phyloP scores from a whole-genome alignment of 1,140 invertebrate genomes.

The Sycophila sp. region DNA sequence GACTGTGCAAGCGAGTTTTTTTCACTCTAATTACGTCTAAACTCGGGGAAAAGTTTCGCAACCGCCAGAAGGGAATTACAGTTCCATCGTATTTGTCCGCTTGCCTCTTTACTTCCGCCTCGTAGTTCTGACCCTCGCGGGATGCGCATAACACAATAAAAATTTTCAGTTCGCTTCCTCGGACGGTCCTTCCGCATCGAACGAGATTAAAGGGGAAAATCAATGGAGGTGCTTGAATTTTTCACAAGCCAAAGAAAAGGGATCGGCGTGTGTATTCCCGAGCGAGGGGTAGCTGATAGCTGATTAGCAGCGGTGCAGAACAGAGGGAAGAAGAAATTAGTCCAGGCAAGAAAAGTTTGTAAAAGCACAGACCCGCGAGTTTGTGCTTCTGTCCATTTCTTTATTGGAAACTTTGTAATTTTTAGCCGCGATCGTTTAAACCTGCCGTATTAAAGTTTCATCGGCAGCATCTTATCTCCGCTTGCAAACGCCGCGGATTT shows the following conservation, averaged over 20 bases:
- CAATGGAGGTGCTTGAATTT: conserved; percentile 12
- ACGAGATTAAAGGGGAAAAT: conserved; percentile 6
- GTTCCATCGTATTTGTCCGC: background rate
- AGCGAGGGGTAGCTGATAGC: background rate
- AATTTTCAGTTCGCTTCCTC: background rate
- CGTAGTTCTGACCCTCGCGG: background rate
- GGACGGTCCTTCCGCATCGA: background rate
- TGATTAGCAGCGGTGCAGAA: background rate
- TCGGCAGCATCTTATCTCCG: too few relatives aligned
- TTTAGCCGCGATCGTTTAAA: too few relatives aligned
- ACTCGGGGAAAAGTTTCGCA: conserved; percentile 13
- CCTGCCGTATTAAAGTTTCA: too few relatives aligned
- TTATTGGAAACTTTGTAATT: too few relatives aligned
- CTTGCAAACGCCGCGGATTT: too few relatives aligned
- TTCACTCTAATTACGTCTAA: conserved; percentile 12
- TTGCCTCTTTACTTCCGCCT: background rate
- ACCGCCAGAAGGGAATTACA: background rate
- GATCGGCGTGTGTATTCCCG: background rate
- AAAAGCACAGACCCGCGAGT: too few relatives aligned
- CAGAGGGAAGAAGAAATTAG: too few relatives aligned
- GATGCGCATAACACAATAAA: conserved; percentile 1
- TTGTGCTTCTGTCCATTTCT: too few relatives aligned
- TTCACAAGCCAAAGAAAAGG: background rate
- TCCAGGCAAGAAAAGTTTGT: too few relatives aligned
- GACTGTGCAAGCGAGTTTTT: conserved; percentile 20